A percentile compares a stretch with the other conserved stretches of the same genome.
Evolutionary conservation across 2,113 vertebrate genomes (phyloP).

Genomic region (Dicentrarchus labrax): DNA sequence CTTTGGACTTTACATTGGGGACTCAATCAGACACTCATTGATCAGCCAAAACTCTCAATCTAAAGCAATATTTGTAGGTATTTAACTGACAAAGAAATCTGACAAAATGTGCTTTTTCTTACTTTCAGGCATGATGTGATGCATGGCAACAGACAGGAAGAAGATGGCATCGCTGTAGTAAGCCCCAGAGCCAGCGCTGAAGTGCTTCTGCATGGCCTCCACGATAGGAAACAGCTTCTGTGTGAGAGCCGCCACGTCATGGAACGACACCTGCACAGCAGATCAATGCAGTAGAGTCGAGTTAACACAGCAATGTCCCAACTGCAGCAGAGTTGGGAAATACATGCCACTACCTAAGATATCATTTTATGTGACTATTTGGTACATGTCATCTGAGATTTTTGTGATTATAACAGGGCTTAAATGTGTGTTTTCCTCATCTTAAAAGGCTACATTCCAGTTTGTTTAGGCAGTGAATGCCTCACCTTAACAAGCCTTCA

Average conservation of each 20-base stretch:
- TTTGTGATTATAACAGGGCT: not conserved
- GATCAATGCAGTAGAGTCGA: conserved; percentile 3
- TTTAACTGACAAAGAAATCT: not conserved
- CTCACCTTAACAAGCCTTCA: not conserved
- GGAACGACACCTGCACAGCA: conserved; percentile 90
- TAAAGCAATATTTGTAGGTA: not conserved
- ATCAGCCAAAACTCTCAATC: not conserved
- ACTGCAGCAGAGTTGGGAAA: not conserved
- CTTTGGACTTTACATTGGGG: not conserved
- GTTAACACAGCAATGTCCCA: not conserved
- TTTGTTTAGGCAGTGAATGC: not conserved
- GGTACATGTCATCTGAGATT: not conserved
- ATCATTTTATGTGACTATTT: not conserved
- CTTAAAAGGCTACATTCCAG: not conserved
- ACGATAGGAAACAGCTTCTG: conserved; percentile 94
- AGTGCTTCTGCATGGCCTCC: conserved; percentile 97
- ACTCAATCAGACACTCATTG: not conserved
- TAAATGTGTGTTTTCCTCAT: not conserved
- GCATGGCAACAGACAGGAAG: conserved; percentile 97
- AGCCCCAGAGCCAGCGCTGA: conserved; percentile 93
- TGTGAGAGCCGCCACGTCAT: conserved; percentile 89
- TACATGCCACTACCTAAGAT: not conserved
- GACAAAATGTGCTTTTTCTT: conserved; percentile 52
- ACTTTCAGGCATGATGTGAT: conserved; percentile 96
- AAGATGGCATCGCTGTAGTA: conserved; percentile 98